Evolutionary conservation across 1,140 invertebrate species (phyloP).

Genomic region (Drosophila jambulina): DNA sequence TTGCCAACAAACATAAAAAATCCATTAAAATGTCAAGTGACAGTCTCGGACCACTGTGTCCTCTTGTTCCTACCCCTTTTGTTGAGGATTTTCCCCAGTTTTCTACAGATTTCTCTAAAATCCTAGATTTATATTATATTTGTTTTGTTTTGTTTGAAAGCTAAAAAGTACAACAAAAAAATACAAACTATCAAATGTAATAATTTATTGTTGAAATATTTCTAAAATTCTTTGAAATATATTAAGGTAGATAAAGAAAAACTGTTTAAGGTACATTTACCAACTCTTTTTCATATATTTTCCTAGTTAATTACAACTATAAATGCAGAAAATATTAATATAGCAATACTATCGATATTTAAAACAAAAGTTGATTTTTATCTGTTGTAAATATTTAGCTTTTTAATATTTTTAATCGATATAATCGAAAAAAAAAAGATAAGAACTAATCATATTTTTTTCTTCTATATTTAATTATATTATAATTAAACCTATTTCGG

Average conservation of each 20-base stretch:
- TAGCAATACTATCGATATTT: too few relatives aligned
- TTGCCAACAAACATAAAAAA: conserved; percentile 62
- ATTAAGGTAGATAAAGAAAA: neutral
- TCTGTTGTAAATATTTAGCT: too few relatives aligned
- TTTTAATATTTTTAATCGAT: too few relatives aligned
- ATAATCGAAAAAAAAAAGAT: too few relatives aligned
- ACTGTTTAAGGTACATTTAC: too few relatives aligned
- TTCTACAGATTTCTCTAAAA: neutral
- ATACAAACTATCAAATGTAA: neutral
- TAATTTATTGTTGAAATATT: neutral
- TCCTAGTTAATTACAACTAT: too few relatives aligned
- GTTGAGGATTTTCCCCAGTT: neutral
- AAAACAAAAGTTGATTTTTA: too few relatives aligned
- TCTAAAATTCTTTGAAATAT: neutral
- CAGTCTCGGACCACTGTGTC: conserved; percentile 18
- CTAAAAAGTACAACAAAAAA: neutral
- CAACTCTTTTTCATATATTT: too few relatives aligned
- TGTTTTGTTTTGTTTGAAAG: neutral
- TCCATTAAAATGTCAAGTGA: conserved; percentile 78
- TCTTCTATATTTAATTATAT: neutral
- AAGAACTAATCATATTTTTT: too few relatives aligned
- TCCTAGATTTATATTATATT: neutral
- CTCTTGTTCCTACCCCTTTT: neutral
- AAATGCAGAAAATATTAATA: too few relatives aligned
- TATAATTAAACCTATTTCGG: neutral